Evolutionary conservation across 2,888 invertebrate species (phyloP).

Genomic region (Drosophila differens): DNA sequence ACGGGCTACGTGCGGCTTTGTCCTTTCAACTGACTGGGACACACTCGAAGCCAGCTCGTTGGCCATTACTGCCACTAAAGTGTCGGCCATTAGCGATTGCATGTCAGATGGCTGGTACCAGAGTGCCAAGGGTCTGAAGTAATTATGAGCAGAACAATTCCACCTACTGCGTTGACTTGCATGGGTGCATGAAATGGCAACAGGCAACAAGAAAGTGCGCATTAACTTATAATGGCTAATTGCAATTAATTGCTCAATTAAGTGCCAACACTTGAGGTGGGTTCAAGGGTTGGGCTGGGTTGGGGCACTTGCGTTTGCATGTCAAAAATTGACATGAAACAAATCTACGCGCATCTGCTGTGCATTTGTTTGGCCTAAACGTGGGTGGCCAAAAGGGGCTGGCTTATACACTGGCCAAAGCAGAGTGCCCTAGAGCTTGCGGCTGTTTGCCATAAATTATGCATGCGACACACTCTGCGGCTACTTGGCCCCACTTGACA

Average conservation of each 20-base stretch:
- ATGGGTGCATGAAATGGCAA: constrained; percentile 14
- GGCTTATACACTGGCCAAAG: constrained; percentile 6
- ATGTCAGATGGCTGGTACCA: constrained; percentile 24
- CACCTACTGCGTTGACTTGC: neutral
- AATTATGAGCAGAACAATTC: constrained; percentile 3
- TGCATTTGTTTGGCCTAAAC: constrained; percentile 47
- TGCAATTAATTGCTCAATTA: constrained; percentile 73
- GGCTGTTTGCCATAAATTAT: constrained; percentile 54
- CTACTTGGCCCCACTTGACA: constrained; percentile 48
- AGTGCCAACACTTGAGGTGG: constrained; percentile 22
- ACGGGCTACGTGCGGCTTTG: constrained; percentile 47
- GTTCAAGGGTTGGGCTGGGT: neutral
- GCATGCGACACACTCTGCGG: constrained; percentile 50
- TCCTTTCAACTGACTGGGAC: constrained; percentile 29
- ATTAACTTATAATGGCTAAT: constrained; percentile 55
- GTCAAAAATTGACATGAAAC: constrained; percentile 43
- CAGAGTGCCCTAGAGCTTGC: constrained; percentile 16
- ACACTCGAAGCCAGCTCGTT: constrained; percentile 38
- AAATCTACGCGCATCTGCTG: constrained; percentile 41
- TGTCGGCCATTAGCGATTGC: constrained; percentile 58
- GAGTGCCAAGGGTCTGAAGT: neutral
- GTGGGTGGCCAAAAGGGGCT: constrained; percentile 5
- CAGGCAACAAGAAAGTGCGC: constrained; percentile 3
- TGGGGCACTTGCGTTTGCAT: constrained; percentile 11
- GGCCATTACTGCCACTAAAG: constrained; percentile 50